Conservation (phyloP, 1,140 invertebrate species). For the Mamestra configurata region DNA sequence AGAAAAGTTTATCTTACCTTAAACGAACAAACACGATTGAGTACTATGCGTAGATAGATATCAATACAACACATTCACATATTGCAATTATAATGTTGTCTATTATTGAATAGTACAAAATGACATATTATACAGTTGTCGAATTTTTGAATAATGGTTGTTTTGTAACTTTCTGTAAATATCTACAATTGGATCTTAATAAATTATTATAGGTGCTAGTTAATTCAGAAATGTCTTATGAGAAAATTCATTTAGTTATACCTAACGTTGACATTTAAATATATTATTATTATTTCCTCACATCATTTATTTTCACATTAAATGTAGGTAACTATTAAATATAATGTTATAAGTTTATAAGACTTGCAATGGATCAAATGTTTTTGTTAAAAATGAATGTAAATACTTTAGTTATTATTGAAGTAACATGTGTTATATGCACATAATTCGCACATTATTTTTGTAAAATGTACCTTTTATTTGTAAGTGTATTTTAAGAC, state of each 20-base stretch:
- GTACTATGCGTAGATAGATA: conserved; percentile 26
- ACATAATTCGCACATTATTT: conserved; percentile 71
- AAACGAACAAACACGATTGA: conserved; percentile 47
- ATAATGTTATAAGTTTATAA: conserved; percentile 51
- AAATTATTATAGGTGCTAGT: conserved; percentile 78
- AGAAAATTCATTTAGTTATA: conserved; percentile 62
- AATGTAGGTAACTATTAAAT: conserved; percentile 44
- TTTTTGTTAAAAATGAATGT: conserved; percentile 54
- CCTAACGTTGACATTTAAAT: conserved; percentile 47
- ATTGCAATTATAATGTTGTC: conserved; percentile 58
- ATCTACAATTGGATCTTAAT: conserved; percentile 51
- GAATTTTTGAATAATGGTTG: conserved; percentile 57
- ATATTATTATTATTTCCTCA: conserved; percentile 15
- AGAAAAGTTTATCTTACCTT: conserved; percentile 34
- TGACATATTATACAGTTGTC: conserved; percentile 60
- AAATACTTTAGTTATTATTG: conserved; percentile 54
- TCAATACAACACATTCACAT: conserved; percentile 42
- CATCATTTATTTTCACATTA: conserved; percentile 44
- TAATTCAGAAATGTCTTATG: conserved; percentile 79
- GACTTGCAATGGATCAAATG: conserved; percentile 49
- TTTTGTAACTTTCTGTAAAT: conserved; percentile 58
- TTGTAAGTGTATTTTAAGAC: conserved; percentile 68
- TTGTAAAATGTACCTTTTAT: conserved; percentile 58
- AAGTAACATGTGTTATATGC: conserved; percentile 59
- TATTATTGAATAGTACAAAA: conserved; percentile 74